phyloP scores from a whole-genome alignment of 2,797 vertebrate species.

The Pagetopsis macropterus region DNA sequence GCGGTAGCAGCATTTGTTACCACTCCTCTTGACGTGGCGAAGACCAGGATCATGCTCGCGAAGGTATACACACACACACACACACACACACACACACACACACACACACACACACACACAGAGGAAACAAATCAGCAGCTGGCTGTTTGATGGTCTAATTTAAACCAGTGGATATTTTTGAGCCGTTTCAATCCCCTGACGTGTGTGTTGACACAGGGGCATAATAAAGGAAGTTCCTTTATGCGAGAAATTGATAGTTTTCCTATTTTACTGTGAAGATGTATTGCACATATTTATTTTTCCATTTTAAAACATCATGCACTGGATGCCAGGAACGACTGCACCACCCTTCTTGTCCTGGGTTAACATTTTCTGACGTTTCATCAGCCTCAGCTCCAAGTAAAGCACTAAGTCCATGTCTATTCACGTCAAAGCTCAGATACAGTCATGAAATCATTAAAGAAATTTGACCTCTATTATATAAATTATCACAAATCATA shows the following conservation, averaged over 20 bases:
- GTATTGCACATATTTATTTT: conserved; percentile 85
- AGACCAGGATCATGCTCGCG: too few species aligned
- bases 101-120: conserved; percentile 38
- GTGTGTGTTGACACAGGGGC: conserved; percentile 67
- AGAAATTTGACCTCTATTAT: conserved; percentile 13
- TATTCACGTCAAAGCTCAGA: conserved; percentile 33
- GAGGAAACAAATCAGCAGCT: conserved; percentile 68
- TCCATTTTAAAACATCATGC: conserved; percentile 83
- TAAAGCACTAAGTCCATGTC: conserved; percentile 36
- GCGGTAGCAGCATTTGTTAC: too few species aligned
- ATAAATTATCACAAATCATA: conserved; percentile 2
- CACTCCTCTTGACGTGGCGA: too few species aligned
- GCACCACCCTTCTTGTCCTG: conserved; percentile 42
- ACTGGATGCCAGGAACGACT: conserved; percentile 78
- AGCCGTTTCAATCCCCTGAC: conserved; percentile 75
- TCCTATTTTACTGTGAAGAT: conserved; percentile 86
- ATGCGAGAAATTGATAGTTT: conserved; percentile 83
- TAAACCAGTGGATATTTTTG: conserved; percentile 80
- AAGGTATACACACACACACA: conserved; percentile 37
- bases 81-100: conserved; percentile 40
- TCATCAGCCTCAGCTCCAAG: conserved; percentile 44
- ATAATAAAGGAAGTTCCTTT: conserved; percentile 84
- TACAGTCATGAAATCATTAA: conserved; percentile 34
- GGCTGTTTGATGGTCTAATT: conserved; percentile 68
- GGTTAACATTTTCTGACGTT: conserved; percentile 44